Conservation (phyloP, 2,113 vertebrate genomes). For the Tylochromis polylepis region DNA sequence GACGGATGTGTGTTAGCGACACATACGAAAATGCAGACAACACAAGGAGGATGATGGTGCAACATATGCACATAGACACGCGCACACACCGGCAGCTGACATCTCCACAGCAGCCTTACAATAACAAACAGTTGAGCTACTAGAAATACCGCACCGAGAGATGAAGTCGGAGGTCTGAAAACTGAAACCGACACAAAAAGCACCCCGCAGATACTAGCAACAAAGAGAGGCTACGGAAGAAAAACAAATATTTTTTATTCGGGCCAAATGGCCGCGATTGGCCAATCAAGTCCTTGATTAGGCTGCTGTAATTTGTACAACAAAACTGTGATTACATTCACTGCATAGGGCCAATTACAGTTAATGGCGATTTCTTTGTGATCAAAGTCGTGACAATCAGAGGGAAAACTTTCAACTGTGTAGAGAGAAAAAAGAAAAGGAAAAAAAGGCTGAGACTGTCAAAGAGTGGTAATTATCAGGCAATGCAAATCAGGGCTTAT, state of each 20-base stretch:
- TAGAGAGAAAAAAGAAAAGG: neutral
- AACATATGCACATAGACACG: conserved; percentile 3
- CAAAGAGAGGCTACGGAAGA: conserved; percentile 4
- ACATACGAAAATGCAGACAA: conserved; percentile 21
- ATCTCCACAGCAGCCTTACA: conserved; percentile 43
- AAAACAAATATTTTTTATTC: conserved; percentile 53
- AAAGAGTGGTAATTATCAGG: neutral
- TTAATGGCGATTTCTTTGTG: neutral
- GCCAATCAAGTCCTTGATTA: conserved; percentile 19
- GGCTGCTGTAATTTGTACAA: neutral
- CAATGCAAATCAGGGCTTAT: neutral
- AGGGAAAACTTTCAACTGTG: neutral
- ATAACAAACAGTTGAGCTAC: conserved; percentile 70
- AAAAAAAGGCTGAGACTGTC: neutral
- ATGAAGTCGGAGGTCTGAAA: conserved; percentile 38
- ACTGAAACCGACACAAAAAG: conserved; percentile 46
- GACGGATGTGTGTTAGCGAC: neutral
- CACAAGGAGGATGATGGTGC: neutral
- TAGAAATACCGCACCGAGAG: conserved; percentile 62
- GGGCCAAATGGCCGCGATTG: neutral
- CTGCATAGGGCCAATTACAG: neutral
- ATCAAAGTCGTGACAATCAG: neutral
- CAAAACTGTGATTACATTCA: neutral
- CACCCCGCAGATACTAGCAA: conserved; percentile 38
- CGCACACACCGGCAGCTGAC: conserved; percentile 63